phyloP scores from a whole-genome alignment of 2,888 invertebrate species.

The Phasia obesa region DNA sequence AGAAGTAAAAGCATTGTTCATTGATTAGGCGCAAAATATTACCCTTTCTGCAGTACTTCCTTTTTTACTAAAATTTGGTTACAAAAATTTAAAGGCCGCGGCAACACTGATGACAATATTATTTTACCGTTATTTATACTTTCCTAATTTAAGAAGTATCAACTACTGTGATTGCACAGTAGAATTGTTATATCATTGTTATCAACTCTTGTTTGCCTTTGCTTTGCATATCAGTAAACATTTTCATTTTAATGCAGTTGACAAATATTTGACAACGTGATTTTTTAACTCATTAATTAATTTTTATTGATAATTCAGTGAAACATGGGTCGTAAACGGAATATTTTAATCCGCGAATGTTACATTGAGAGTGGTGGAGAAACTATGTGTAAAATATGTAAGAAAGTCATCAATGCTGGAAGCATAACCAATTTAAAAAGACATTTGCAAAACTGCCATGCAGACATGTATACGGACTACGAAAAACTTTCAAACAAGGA shows the following conservation, averaged over 20 bases:
- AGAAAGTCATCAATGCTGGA: too few relatives aligned
- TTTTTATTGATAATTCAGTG: too few relatives aligned
- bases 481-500: constrained; percentile 11
- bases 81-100: neutral
- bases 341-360: neutral
- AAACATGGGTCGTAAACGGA: neutral
- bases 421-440: too few relatives aligned
- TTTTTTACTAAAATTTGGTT: neutral
- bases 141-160: neutral
- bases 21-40: too few relatives aligned
- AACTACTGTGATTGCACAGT: neutral
- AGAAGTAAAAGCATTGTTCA: too few relatives aligned
- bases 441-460: neutral
- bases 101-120: constrained; percentile 1
- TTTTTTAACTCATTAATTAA: too few relatives aligned
- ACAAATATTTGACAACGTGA: too few relatives aligned
- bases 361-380: neutral
- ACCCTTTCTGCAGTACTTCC: too few relatives aligned
- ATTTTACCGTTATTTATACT: neutral
- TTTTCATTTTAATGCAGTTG: too few relatives aligned
- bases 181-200: too few relatives aligned
- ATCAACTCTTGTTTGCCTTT: too few relatives aligned
- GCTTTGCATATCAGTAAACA: too few relatives aligned
- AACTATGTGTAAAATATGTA: neutral
- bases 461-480: neutral